Evolutionary conservation across 1,140 invertebrate genomes (phyloP).

Genomic region (Papilio xuthus): DNA sequence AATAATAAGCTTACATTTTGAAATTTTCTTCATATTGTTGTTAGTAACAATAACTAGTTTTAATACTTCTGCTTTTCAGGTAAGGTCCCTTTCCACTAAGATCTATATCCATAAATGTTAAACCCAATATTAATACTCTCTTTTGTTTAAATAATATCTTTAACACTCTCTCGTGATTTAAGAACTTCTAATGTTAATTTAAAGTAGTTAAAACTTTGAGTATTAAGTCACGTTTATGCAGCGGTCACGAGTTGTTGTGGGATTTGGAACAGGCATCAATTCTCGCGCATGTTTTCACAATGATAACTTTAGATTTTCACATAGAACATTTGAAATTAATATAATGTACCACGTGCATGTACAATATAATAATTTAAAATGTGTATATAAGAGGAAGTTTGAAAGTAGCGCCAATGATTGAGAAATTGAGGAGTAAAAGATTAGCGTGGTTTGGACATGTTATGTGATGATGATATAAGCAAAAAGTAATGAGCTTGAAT

Average conservation of each 20-base stretch:
- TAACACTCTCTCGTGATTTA: neutral
- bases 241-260: conserved; percentile 66
- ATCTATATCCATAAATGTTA: neutral
- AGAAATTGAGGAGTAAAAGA: neutral
- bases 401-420: no score
- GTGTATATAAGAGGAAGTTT: no score
- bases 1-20: no score
- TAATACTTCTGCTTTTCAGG: neutral
- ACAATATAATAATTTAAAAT: neutral
- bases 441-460: no score
- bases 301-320: conserved; percentile 45
- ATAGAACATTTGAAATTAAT: conserved; percentile 39
- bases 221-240: conserved; percentile 59
- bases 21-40: no score
- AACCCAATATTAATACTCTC: neutral
- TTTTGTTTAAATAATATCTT: neutral
- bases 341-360: neutral
- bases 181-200: conserved; percentile 3
- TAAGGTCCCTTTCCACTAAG: neutral
- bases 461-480: no score
- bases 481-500: no score
- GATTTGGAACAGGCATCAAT: conserved; percentile 57
- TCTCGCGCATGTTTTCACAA: conserved; percentile 48
- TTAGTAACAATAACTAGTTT: no score
- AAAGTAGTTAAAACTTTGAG: conserved; percentile 32